Base-by-base conservation (phyloP, 2,797 vertebrate species). In the Danio kyathit region DNA sequence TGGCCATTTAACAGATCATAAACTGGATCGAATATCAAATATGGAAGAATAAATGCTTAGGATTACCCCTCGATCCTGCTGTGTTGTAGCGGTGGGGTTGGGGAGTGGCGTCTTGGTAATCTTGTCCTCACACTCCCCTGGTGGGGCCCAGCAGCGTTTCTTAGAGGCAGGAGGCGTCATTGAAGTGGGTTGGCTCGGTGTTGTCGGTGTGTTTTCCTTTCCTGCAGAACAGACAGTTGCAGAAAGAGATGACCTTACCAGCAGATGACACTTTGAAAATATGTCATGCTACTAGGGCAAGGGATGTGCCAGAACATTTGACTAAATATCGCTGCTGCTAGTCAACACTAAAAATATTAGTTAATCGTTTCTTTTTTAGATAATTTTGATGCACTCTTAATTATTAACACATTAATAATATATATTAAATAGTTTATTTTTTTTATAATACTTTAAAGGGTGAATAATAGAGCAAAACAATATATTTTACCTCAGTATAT, bases 201-300 rank as follows among this genome's bases (percentile, higher is more conserved):
- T 48, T 12, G 64, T 71, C 72, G 60, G 46, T 13, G 54, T 48
- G 88, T 94, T 94, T 86, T 95, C 93, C 66, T 92, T 93, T 40
- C 84, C 88, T 85, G 46, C 77, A 3, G 63, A 78, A 77, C 4
- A n/a, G 14, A 19, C 0, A 7, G 82, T 70, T 79, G 11, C 14
- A 60, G 11, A 75, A 75, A 64, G 16, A 76, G 9, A 48, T 44
- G 40, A 41, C 70, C 40, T 59, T 6, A 43, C 21, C 0, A 7
- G 56, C 5, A 64, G 61, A 61, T n/a, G 19, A 19, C 56, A 61
- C 46, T 61, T 38, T 29, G 17, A n/a, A 38, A 21, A 56, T 21
- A 38, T 11, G 8, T 57, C 14, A 21, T 19, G 14, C 21, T 38
- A 3, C 29, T 29, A 29, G 3, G 29, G 29, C 29, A 29, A 29